Base-by-base conservation (phyloP, 2,888 invertebrate species). In the Mythimna vitellina region DNA sequence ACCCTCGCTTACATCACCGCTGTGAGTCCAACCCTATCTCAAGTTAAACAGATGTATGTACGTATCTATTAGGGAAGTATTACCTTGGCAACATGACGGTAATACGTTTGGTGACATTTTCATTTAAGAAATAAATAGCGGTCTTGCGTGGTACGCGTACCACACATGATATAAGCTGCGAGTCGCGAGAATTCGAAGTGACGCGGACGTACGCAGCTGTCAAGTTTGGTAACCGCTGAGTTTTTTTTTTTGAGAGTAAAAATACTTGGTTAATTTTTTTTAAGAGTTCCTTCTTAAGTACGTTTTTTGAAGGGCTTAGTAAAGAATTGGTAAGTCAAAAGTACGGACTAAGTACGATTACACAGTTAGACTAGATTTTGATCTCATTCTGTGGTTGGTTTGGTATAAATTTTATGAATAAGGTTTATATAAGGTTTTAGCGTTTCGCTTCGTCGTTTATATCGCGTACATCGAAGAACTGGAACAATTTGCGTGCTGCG, bases 31-130 rank as follows among this genome's bases (percentile, higher is more conserved):
- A 68, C 73, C 73, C 3, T 9, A 54, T 49, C 71, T 29, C 51
- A 71, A 61, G 38, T 63, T 73, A 76, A 84, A 68, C 73, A 84
- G 71, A 83, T 81, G 82, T 81, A 78, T 75, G 63, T 81, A 76
- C 62, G 69, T 78, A 78, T 78, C 75, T 84, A 81, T 81, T 81
- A 81, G 51, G 72, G 46, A 73, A 84, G 75, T 84, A 78, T 84
- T 84, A 78, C 65, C 64, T 75, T 64, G 57, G 71, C 49, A 73
- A 78, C 82, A 82, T 76, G 78, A 72, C 69, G 68, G 68, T 70
- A 81, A 76, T 84, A 67, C 35, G 67, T 75, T 73, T 73, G 71
- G 78, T 70, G 84, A 84, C 82, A 67, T 81, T 81, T 81, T 70
- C 78, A 73, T 83, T 76, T 78, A 70, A 53, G 73, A 70, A 78